phyloP scores from a whole-genome alignment of 2,797 vertebrate species.

The Loriculus beryllinus region DNA sequence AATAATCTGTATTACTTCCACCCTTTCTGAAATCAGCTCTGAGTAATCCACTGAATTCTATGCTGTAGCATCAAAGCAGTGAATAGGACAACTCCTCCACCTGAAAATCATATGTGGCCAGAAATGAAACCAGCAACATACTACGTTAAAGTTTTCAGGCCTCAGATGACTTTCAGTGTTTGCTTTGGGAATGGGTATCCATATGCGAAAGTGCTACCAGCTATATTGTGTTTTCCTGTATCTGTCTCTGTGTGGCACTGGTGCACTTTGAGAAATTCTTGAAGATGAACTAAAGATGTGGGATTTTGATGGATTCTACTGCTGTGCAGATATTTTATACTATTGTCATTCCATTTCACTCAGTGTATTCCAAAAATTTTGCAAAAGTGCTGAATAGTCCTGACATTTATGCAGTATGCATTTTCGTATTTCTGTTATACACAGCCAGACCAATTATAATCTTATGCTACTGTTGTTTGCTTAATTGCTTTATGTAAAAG shows the following conservation, averaged over 20 bases:
- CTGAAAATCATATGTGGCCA: background rate
- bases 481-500: background rate
- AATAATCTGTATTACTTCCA: background rate
- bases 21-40: background rate
- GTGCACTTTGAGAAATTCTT: conserved; percentile 44
- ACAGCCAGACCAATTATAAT: background rate
- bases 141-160: background rate
- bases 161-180: background rate
- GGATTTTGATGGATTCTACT: background rate
- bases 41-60: background rate
- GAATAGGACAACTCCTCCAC: background rate
- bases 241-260: conserved; percentile 66
- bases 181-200: background rate
- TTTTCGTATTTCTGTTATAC: background rate
- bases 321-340: background rate
- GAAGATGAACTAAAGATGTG: background rate
- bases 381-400: background rate
- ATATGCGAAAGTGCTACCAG: background rate
- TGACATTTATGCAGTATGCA: background rate
- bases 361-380: background rate
- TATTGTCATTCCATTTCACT: background rate
- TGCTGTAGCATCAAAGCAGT: background rate
- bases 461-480: background rate
- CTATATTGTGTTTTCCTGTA: conserved; percentile 6
- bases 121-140: background rate